These are phyloP conservation scores for Steinernema feltiae DNA, from an alignment of 1,140 invertebrate species.

Conservation along the genomic window DNA sequence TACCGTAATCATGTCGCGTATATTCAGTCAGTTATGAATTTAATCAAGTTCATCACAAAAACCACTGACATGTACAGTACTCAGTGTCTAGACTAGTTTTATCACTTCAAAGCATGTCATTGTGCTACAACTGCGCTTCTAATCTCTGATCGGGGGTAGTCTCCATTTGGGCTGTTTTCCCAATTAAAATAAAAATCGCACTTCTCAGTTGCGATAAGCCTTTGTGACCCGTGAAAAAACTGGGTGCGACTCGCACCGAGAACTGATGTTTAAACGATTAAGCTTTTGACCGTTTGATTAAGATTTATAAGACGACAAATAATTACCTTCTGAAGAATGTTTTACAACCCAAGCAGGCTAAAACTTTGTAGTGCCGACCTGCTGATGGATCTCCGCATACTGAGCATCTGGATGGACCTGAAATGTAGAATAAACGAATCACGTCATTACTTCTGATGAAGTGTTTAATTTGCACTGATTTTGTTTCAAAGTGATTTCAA, in stretches of 20 bases:
- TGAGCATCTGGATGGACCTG: neutral
- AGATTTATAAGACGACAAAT: neutral
- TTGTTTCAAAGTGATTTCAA: neutral
- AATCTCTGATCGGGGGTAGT: neutral
- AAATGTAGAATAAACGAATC: neutral
- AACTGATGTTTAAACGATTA: too few relatives aligned
- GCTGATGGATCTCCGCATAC: conserved; percentile 6
- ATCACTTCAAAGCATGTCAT: too few relatives aligned
- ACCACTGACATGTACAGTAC: too few relatives aligned
- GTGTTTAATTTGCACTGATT: neutral
- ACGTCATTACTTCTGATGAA: too few relatives aligned
- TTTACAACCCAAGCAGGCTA: neutral
- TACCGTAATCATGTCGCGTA: too few relatives aligned
- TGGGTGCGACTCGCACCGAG: neutral
- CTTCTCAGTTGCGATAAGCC: neutral
- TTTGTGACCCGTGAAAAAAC: neutral
- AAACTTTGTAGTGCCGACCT: neutral
- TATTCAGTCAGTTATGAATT: too few relatives aligned
- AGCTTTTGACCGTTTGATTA: too few relatives aligned
- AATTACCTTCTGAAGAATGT: conserved; percentile 10
- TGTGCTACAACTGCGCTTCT: neutral
- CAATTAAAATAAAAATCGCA: too few relatives aligned
- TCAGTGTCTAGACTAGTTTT: too few relatives aligned
- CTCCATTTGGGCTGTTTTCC: too few relatives aligned
- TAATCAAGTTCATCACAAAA: too few relatives aligned